phyloP scores from a whole-genome alignment of 2,888 invertebrate species.

The Drosophila borealis region DNA sequence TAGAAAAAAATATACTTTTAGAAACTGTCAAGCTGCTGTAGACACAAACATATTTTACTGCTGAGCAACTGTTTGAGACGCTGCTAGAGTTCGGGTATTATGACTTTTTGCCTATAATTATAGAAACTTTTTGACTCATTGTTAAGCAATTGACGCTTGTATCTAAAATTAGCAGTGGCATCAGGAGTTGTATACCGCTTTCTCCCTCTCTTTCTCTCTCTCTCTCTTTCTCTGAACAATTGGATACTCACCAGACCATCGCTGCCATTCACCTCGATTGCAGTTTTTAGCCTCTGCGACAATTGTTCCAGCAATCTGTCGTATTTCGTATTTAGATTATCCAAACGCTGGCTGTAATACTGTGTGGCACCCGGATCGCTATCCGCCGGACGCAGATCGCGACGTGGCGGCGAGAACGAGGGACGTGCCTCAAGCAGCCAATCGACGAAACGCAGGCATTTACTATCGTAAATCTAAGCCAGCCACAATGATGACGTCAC shows the following conservation, averaged over 20 bases:
- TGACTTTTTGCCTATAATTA: slow-evolving; percentile 1
- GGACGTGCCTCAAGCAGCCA: slow-evolving; percentile 85
- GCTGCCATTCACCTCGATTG: slow-evolving; percentile 85
- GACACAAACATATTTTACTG: background rate
- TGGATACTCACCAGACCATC: slow-evolving; percentile 85
- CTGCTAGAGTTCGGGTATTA: slow-evolving; percentile 4
- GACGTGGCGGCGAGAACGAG: slow-evolving; percentile 85
- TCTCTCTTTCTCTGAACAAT: slow-evolving; percentile 10
- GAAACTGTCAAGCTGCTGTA: background rate
- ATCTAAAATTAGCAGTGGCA: slow-evolving; percentile 57
- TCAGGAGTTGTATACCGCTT: slow-evolving; percentile 35
- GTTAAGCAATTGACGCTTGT: slow-evolving; percentile 32
- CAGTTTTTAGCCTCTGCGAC: slow-evolving; percentile 84
- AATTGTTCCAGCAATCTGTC: slow-evolving; percentile 84
- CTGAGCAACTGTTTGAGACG: background rate
- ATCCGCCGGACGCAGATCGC: slow-evolving; percentile 83
- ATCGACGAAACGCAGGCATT: slow-evolving; percentile 85
- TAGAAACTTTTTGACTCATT: slow-evolving; percentile 35
- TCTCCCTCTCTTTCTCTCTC: slow-evolving; percentile 19
- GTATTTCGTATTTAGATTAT: slow-evolving; percentile 84
- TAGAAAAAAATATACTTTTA: background rate
- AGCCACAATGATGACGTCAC: slow-evolving; percentile 23
- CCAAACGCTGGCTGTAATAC: slow-evolving; percentile 84
- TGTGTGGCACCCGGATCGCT: slow-evolving; percentile 85
- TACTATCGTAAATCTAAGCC: slow-evolving; percentile 85